Evolutionary conservation across 2,797 vertebrate species (phyloP), one percentile per base, ranked within the genome.

Genomic region (Urocyon cinereoargenteus): DNA sequence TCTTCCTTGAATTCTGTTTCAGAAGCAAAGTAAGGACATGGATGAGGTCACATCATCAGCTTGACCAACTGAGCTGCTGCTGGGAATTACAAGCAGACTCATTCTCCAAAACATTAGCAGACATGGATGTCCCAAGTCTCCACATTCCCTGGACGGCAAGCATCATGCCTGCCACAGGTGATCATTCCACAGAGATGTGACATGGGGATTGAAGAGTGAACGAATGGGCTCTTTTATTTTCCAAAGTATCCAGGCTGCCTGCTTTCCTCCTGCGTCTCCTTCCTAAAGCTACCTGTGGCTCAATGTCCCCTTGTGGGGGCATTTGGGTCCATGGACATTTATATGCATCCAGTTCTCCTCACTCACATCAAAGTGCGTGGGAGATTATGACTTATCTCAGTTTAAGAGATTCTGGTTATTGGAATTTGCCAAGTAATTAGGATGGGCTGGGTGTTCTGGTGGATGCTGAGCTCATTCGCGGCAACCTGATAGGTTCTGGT

Each of bases 401-500:
- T 5, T 13, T 18, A n/a, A n/a, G 62, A 11, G 11, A 26, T 4
- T 8, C 11, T 2, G 0, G 28, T 4, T 6, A 1, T 21, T n/a
- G 14, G 21, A n/a, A 19, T 3, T 12, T 4, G 59, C n/a, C 14
- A 2, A 2, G 16, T 4, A 7, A 55, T 26, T 4, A 6, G 18
- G 11, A 7, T 7, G 5, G 49, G 14, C 19, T 24, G 59, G 59
- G 36, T 2, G 6, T 34, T 6, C 1, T 1, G 55, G n/a, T 0
- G 0, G 77, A 12, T 18, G 13, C 0, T 0, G 15, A 0, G 34
- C 28, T 10, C 34, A 1, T 1, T 34, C 22, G 0, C 0, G 2
- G 49, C 1, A 0, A 4, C 9, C 31, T 5, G 21, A 2, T 13
- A 2, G 0, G 0, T 22, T 40, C 21, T 1, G 2, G 26, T 26